Evolutionary conservation across 2,113 vertebrate genomes (phyloP).

Genomic region (Clarias magur): DNA sequence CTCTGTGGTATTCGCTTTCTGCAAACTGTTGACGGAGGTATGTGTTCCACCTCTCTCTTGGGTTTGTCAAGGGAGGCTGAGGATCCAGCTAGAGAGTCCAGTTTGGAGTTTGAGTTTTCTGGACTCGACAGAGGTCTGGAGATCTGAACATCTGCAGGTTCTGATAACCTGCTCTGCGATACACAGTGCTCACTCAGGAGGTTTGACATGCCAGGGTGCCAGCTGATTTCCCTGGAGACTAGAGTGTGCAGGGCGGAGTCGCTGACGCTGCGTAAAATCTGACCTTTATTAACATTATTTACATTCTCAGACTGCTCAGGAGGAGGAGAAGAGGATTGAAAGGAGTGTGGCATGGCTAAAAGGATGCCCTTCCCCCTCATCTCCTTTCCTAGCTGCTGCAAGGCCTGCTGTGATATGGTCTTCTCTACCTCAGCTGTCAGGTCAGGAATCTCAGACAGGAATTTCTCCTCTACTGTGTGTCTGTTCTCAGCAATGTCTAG

Average conservation of each 20-base stretch:
- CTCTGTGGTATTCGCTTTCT: constrained; percentile 59
- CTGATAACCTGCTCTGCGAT: constrained; percentile 67
- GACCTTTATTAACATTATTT: constrained; percentile 67
- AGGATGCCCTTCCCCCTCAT: constrained; percentile 78
- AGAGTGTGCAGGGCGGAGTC: constrained; percentile 84
- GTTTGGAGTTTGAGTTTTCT: constrained; percentile 59
- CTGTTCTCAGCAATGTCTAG: constrained; percentile 86
- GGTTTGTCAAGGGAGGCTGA: constrained; percentile 68
- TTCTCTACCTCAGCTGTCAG: constrained; percentile 88
- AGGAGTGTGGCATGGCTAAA: constrained; percentile 56
- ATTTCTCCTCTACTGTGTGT: constrained; percentile 73
- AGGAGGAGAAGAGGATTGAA: constrained; percentile 50
- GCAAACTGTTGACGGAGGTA: constrained; percentile 54
- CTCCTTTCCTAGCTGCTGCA: constrained; percentile 78
- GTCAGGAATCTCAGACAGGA: constrained; percentile 73
- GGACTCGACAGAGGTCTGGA: constrained; percentile 36
- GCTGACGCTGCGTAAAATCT: constrained; percentile 78
- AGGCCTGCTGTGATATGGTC: constrained; percentile 83
- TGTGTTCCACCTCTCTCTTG: constrained; percentile 60
- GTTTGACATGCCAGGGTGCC: constrained; percentile 38
- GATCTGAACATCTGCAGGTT: constrained; percentile 22
- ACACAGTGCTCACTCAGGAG: constrained; percentile 60
- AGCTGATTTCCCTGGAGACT: constrained; percentile 46
- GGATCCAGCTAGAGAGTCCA: constrained; percentile 58
- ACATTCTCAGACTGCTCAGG: constrained; percentile 70